phyloP scores from a whole-genome alignment of 2,113 vertebrate species.

The Delphinus delphis region DNA sequence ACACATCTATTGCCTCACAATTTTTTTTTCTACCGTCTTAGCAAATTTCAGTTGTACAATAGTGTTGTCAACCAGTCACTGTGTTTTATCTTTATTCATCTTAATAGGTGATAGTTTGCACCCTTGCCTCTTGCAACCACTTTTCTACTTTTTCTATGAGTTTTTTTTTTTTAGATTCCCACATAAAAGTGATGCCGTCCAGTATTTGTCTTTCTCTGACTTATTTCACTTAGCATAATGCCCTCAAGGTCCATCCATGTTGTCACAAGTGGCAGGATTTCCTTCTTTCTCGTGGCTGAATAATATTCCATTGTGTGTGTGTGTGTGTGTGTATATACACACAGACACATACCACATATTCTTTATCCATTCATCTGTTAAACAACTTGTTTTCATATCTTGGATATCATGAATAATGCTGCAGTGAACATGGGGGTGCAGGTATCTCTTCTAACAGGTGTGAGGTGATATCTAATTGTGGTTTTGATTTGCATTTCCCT shows the following conservation, averaged over 20 bases:
- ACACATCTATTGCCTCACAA: too few species aligned
- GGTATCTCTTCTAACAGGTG: too few species aligned
- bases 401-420: too few species aligned
- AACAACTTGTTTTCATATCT: too few species aligned
- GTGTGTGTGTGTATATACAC: too few species aligned
- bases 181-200: neutral
- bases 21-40: neutral
- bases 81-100: neutral
- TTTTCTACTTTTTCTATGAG: neutral
- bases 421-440: too few species aligned
- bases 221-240: neutral
- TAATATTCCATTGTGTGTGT: too few species aligned
- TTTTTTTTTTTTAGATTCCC: neutral
- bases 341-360: too few species aligned
- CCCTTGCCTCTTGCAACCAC: neutral
- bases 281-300: neutral
- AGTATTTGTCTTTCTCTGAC: neutral
- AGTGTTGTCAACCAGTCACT: too few species aligned
- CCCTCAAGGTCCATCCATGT: neutral
- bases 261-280: neutral
- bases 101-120: rapidly evolving
- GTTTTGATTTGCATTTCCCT: too few species aligned
- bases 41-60: rapidly evolving
- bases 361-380: too few species aligned
- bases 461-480: too few species aligned